A percentile compares a stretch with the other conserved stretches of the same genome.
These are phyloP conservation scores for Orientallactaga sibirica DNA, from an alignment of 2,797 vertebrate species.

Conservation along the genomic window DNA sequence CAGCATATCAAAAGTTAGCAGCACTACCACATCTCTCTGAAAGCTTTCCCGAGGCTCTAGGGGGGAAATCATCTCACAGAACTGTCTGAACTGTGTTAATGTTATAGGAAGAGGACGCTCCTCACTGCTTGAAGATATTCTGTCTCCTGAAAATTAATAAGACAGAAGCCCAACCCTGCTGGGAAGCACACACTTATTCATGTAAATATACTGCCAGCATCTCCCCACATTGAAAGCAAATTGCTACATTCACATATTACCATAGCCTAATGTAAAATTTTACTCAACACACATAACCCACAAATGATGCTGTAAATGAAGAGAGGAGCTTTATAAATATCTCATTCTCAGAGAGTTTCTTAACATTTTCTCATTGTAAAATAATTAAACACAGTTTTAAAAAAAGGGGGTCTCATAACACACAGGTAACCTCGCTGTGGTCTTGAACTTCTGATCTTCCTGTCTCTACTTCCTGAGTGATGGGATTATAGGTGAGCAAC, in stretches of 20 bases:
- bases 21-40: slow-evolving; percentile 73
- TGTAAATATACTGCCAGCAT: slow-evolving; percentile 61
- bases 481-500: no score
- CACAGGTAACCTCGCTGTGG: no score
- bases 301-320: not conserved
- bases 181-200: slow-evolving; percentile 45
- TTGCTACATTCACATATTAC: slow-evolving; percentile 46
- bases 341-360: not conserved
- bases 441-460: no score
- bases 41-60: slow-evolving; percentile 72
- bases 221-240: slow-evolving; percentile 28
- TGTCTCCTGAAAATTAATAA: slow-evolving; percentile 60
- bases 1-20: slow-evolving; percentile 77
- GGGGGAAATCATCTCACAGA: slow-evolving; percentile 51
- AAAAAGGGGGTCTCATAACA: not conserved
- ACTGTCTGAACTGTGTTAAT: slow-evolving; percentile 47
- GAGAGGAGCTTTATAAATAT: not conserved
- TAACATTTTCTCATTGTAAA: not conserved
- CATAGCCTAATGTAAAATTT: slow-evolving; percentile 8
- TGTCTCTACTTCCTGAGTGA: no score
- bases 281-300: not conserved
- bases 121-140: slow-evolving; percentile 64
- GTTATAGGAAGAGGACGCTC: slow-evolving; percentile 51
- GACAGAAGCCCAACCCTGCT: slow-evolving; percentile 45
- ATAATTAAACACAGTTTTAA: not conserved